These are phyloP conservation scores for Hymenochirus boettgeri DNA, from an alignment of 2,113 vertebrate genomes.

Conservation along the genomic window DNA sequence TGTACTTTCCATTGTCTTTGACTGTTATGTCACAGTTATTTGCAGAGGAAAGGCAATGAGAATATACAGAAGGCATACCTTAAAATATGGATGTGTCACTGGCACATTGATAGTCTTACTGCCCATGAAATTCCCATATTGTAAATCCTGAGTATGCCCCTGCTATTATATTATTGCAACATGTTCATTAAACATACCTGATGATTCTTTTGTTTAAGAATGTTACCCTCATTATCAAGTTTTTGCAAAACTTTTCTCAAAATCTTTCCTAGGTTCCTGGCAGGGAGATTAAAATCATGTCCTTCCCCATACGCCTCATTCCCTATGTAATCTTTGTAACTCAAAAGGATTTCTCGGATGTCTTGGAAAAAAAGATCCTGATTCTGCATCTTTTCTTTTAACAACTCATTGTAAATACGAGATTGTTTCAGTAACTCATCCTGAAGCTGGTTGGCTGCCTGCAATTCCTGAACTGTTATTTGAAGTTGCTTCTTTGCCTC, in stretches of 20 bases:
- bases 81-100: too few species aligned
- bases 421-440: conserved; percentile 61
- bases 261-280: conserved; percentile 49
- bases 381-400: conserved; percentile 57
- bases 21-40: too few species aligned
- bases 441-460: conserved; percentile 55
- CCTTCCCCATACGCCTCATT: conserved; percentile 44
- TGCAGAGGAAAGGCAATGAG: too few species aligned
- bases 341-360: conserved; percentile 49
- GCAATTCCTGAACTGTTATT: conserved; percentile 58
- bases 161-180: not conserved
- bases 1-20: too few species aligned
- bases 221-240: conserved; percentile 53
- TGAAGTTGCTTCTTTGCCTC: conserved; percentile 63
- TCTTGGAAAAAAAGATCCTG: conserved; percentile 58
- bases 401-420: conserved; percentile 50
- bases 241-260: conserved; percentile 52
- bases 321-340: conserved; percentile 51
- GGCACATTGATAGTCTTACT: too few species aligned
- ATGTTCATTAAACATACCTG: conserved; percentile 59
- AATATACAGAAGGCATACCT: too few species aligned
- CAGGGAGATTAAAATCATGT: conserved; percentile 23
- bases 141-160: too few species aligned
- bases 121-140: too few species aligned
- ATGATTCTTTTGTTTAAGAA: conserved; percentile 56